Percentiles rank a stretch among this genome's conserved stretches.
Evolutionary conservation across 2,888 invertebrate species (phyloP).

Genomic region (Macrophya alboannulata): DNA sequence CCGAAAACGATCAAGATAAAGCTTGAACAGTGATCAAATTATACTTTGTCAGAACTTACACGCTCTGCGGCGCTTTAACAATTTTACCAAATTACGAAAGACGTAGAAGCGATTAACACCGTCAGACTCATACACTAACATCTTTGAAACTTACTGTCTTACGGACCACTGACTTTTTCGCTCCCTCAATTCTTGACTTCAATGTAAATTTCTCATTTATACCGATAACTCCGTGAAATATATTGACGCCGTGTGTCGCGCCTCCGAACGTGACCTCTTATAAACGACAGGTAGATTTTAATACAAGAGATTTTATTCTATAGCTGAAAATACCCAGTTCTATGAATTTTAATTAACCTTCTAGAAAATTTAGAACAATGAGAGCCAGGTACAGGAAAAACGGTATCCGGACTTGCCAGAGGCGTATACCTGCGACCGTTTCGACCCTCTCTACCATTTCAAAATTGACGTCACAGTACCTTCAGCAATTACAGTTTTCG

Average conservation of each 20-base stretch:
- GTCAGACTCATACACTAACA: not conserved
- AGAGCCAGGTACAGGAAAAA: not conserved
- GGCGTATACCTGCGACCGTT: slow-evolving; percentile 2
- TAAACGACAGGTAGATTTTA: not conserved
- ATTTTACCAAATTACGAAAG: slow-evolving; percentile 21
- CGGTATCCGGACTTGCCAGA: not conserved
- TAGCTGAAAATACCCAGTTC: not conserved
- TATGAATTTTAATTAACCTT: not conserved
- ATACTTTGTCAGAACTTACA: not conserved
- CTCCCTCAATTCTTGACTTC: not conserved
- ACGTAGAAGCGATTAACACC: not conserved
- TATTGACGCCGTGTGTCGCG: not conserved
- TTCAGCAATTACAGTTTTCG: slow-evolving; percentile 2
- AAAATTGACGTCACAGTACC: not conserved
- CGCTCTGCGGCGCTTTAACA: not conserved
- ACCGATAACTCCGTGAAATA: not conserved
- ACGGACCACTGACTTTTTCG: not conserved
- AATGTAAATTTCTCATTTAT: not conserved
- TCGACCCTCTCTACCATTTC: not conserved
- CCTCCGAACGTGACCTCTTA: not conserved
- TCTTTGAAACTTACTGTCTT: not conserved
- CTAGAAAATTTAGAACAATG: not conserved
- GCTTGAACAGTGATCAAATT: not conserved
- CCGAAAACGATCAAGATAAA: not conserved
- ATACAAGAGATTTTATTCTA: not conserved